phyloP scores from a whole-genome alignment of 2,113 vertebrate genomes.

The Phainopepla nitens region DNA sequence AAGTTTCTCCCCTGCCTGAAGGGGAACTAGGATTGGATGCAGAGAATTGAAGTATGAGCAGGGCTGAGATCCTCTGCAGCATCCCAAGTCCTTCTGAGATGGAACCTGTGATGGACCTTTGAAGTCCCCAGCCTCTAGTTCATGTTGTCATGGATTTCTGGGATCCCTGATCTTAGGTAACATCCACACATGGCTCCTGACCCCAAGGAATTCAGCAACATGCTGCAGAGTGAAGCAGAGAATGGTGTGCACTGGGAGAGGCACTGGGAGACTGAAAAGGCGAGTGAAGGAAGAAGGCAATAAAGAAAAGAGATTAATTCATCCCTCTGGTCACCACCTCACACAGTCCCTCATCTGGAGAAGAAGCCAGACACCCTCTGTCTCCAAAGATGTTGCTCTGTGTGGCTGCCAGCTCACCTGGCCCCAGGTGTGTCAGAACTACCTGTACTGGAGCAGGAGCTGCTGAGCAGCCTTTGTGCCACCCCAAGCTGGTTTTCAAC shows the following conservation, averaged over 20 bases:
- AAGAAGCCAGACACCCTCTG: background rate
- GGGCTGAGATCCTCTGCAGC: background rate
- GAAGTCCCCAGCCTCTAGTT: background rate
- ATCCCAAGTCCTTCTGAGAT: background rate
- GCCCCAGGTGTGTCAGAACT: background rate
- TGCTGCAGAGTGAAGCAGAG: background rate
- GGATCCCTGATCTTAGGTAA: background rate
- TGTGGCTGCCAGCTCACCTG: background rate
- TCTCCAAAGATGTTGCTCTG: background rate
- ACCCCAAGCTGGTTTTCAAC: background rate
- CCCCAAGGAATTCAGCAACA: background rate
- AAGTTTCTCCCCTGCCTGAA: background rate
- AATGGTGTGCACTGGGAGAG: background rate
- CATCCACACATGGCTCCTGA: background rate
- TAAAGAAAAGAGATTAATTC: background rate
- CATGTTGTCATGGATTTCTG: background rate
- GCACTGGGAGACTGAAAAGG: background rate
- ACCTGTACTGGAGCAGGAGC: background rate
- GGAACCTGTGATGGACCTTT: background rate
- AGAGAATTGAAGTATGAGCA: background rate
- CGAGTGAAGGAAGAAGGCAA: background rate
- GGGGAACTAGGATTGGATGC: background rate
- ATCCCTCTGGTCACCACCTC: background rate
- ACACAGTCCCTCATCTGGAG: background rate
- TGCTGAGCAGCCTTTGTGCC: background rate